Conservation (phyloP, 2,113 vertebrate species). For the Oceanites oceanicus region DNA sequence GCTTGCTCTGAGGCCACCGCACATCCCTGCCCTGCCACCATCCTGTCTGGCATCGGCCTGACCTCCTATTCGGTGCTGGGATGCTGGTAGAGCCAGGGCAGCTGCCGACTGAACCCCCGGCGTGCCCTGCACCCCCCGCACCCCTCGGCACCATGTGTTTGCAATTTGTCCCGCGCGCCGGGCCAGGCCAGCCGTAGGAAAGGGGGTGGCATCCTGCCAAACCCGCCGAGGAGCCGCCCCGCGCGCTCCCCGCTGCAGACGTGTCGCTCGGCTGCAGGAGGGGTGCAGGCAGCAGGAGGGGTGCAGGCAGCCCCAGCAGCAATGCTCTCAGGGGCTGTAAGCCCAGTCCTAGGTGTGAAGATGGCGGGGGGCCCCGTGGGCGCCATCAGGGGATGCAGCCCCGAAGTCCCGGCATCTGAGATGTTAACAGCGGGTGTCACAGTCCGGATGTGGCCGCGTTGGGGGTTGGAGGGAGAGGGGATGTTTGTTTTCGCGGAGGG, state of each 20-base stretch:
- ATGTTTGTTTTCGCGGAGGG: neutral
- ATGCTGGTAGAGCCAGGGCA: neutral
- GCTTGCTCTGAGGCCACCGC: neutral
- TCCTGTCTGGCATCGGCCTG: neutral
- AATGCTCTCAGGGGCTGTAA: neutral
- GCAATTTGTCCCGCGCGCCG: neutral
- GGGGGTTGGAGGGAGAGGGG: neutral
- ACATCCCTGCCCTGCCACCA: neutral
- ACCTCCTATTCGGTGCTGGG: rapidly evolving
- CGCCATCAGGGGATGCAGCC: rapidly evolving
- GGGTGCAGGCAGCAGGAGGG: neutral
- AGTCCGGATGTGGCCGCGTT: neutral
- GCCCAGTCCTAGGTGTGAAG: neutral
- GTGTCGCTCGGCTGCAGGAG: neutral
- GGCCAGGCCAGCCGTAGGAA: neutral
- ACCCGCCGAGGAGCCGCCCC: neutral
- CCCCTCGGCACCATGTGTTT: neutral
- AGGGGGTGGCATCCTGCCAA: neutral
- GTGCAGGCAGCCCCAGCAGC: neutral
- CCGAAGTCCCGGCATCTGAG: neutral
- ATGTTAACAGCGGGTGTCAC: neutral
- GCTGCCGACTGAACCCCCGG: neutral
- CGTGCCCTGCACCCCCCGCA: rapidly evolving
- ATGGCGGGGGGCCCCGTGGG: neutral
- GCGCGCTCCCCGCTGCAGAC: neutral